These are phyloP conservation scores for Spea multiplicata DNA, from an alignment of 2,113 vertebrate species.

Conservation along the genomic window DNA sequence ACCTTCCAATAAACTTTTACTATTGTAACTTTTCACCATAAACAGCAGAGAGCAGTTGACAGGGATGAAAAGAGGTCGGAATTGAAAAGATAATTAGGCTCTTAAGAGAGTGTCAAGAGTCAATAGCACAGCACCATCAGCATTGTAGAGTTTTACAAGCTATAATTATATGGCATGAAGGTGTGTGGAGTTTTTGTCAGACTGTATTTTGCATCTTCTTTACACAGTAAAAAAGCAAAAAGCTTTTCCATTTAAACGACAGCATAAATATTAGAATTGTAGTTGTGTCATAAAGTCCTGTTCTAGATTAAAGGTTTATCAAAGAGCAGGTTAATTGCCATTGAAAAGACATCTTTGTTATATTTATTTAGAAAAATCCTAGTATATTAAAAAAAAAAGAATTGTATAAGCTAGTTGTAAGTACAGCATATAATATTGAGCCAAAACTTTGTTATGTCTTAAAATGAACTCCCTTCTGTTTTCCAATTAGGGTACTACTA, in stretches of 20 bases:
- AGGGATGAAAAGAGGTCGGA: slow-evolving; percentile 76
- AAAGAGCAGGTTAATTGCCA: neutral
- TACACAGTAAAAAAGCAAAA: slow-evolving; percentile 62
- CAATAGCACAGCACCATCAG: slow-evolving; percentile 80
- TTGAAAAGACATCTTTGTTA: neutral
- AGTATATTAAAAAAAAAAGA: too few relatives aligned
- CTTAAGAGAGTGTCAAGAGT: slow-evolving; percentile 82
- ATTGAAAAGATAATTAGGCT: slow-evolving; percentile 85
- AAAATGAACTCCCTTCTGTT: too few relatives aligned
- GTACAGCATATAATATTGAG: too few relatives aligned
- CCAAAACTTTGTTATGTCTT: too few relatives aligned
- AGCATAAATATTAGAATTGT: slow-evolving; percentile 53
- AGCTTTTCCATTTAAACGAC: slow-evolving; percentile 51
- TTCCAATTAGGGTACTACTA: too few relatives aligned
- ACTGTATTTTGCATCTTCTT: slow-evolving; percentile 72
- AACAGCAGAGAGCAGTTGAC: slow-evolving; percentile 79
- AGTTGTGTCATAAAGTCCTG: slow-evolving; percentile 28
- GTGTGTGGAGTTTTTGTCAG: slow-evolving; percentile 77
- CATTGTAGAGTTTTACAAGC: slow-evolving; percentile 70
- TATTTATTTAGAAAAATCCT: too few relatives aligned
- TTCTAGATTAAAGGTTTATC: slow-evolving; percentile 7
- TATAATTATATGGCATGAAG: slow-evolving; percentile 84
- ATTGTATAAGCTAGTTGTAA: too few relatives aligned
- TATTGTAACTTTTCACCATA: slow-evolving; percentile 54
- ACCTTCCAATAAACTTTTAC: slow-evolving; percentile 35